Conservation (phyloP, 2,888 invertebrate species). For the Dorcus parallelipipedus region DNA sequence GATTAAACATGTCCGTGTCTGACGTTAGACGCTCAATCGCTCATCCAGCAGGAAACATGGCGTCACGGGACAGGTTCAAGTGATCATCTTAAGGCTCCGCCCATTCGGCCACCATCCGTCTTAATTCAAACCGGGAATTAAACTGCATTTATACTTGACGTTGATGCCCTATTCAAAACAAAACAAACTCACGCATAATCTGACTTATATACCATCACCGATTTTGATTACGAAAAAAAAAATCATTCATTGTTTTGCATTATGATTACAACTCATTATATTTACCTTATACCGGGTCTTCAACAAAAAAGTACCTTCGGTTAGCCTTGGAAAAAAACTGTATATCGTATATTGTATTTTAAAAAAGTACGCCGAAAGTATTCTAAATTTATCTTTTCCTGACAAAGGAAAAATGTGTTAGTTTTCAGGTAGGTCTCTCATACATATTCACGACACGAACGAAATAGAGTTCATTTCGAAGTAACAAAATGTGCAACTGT, state of each 20-base stretch:
- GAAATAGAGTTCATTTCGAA: too few relatives aligned
- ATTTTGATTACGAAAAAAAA: neutral
- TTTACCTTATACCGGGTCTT: too few relatives aligned
- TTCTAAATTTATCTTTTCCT: too few relatives aligned
- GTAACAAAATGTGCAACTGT: too few relatives aligned
- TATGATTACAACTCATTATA: neutral
- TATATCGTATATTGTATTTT: too few relatives aligned
- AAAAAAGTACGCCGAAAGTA: too few relatives aligned
- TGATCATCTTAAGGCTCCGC: constrained; percentile 30
- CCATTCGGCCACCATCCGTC: constrained; percentile 31
- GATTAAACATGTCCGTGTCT: constrained; percentile 19
- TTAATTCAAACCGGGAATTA: constrained; percentile 35
- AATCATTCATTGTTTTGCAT: neutral
- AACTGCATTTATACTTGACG: constrained; percentile 35
- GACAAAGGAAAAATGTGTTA: too few relatives aligned
- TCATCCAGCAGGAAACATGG: constrained; percentile 30
- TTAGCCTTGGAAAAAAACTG: too few relatives aligned
- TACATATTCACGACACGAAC: too few relatives aligned
- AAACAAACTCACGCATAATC: constrained; percentile 16
- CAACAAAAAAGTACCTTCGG: too few relatives aligned
- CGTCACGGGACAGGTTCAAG: constrained; percentile 31
- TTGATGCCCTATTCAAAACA: constrained; percentile 31
- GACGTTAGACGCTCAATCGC: constrained; percentile 20
- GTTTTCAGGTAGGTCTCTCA: too few relatives aligned
- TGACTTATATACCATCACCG: neutral